Base-by-base conservation (phyloP, 2,797 vertebrate species). In the Crocodylus rhombifer region DNA sequence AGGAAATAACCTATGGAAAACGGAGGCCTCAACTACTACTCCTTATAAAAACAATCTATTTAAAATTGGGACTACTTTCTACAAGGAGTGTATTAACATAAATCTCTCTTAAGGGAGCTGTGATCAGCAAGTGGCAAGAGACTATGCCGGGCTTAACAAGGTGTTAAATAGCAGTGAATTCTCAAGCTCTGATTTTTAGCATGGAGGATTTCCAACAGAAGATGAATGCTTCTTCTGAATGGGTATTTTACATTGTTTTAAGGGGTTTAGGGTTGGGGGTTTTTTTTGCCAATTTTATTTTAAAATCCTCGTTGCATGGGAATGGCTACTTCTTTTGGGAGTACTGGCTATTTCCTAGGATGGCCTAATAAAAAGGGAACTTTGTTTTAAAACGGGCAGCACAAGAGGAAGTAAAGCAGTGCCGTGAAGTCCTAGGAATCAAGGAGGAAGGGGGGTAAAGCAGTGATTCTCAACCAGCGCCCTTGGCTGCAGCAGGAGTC, bases 1-100 rank as follows among this genome's bases (percentile, higher is more conserved):
- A 95, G 91, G 94, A 94, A 95, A 96, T 82, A 86, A 95, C 91
- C 91, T 67, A 65, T 60, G 80, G 76, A 88, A 80, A 64, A 73
- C 84, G 1, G 0, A 55, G 90, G 95, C 91, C 89, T 91, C 77
- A 26, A 5, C 63, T 1, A 28, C 87, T 10, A 73, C 89, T 11
- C 84, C 4, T 0, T 33, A 76, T 73, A 30, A 93, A 90, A 96
- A 95, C 93, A 97, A 89, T 81, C 62, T 21, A 69, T 36, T 36
- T 4, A 33, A 79, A 89, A 87, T 1, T 1, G 36, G 77, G 71
- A 14, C n/a, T 2, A 0, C 30, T 36, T 82, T 80, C 78, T 69
- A 84, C 76, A 79, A 88, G 65, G 30, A n/a, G 3, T 16, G 26
- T 5, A 25, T 3, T 1, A 26, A 67, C 65, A 67, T 33, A 33